Evolutionary conservation across 2,888 invertebrate species (phyloP), one percentile per base, ranked within the genome.

Genomic region (Carterocephalus palaemon): DNA sequence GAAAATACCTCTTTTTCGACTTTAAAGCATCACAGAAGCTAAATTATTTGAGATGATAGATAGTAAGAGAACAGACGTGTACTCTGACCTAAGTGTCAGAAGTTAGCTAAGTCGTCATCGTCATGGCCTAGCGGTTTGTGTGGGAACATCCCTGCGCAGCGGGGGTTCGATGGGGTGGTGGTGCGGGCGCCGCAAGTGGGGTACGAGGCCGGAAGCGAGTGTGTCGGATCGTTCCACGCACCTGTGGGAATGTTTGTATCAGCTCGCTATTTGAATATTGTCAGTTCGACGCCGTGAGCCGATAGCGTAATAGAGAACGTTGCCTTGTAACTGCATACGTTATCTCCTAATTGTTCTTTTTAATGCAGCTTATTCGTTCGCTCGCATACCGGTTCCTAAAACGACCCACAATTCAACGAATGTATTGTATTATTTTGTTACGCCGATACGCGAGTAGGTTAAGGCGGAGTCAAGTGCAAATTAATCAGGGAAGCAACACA

Each of bases 131-230:
- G 63, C 64, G 70, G 70, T 60, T 66, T 53, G 66, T 83, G 86
- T 86, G 85, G 74, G 85, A 86, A 84, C 75, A 56, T 62, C 64
- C 68, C 63, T 50, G 50, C 52, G 55, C 59, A 47, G 54, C 51
- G 59, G 57, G 65, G 54, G 53, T 54, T 48, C 43, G 40, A 40
- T 38, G 5, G 46, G 42, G 49, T n/a, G 55, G 53, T 52, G 48
- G 43, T 16, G 47, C 43, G 51, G 55, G 53, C 31, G 57, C 62
- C 69, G 71, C 67, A 67, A 75, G 71, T 75, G 75, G 82, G 81
- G 78, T 69, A 74, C 69, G 66, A 59, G 70, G 71, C 82, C 82
- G 85, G 84, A 84, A 84, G 72, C 69, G 70, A 64, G 66, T 75
- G 77, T 72, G 70, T 71, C 70, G 74, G 77, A 75, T 73, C 82